phyloP scores from a whole-genome alignment of 2,888 invertebrate species.

The Rhagium mordax region DNA sequence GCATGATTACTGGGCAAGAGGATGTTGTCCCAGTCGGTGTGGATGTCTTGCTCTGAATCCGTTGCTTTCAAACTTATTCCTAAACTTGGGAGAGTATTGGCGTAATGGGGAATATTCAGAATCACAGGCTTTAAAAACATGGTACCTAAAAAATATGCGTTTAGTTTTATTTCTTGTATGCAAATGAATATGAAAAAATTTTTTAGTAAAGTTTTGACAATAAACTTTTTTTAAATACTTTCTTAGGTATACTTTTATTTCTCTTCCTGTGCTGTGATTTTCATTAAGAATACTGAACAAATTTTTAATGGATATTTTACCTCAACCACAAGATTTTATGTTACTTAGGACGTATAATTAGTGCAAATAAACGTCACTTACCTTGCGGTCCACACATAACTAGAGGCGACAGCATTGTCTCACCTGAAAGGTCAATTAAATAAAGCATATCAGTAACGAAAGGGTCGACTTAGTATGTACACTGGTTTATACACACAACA shows the following conservation, averaged over 20 bases:
- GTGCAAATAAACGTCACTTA: too few species aligned
- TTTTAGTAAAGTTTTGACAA: too few species aligned
- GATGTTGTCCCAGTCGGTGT: constrained; percentile 90
- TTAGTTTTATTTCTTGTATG: too few species aligned
- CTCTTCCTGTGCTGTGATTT: too few species aligned
- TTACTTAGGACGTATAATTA: too few species aligned
- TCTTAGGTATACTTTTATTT: too few species aligned
- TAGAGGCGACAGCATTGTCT: constrained; percentile 93
- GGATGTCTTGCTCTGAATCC: constrained; percentile 87
- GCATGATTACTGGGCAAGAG: constrained; percentile 87
- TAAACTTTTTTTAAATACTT: too few species aligned
- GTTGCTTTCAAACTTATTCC: constrained; percentile 86
- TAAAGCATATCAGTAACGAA: constrained; percentile 20
- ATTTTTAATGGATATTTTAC: too few species aligned
- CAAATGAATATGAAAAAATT: too few species aligned
- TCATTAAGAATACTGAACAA: too few species aligned
- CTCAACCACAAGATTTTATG: too few species aligned
- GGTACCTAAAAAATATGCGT: constrained; percentile 74
- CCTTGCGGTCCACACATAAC: constrained; percentile 98
- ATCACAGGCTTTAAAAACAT: constrained; percentile 92
- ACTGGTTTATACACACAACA: constrained; percentile 51
- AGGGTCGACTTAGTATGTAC: constrained; percentile 53
- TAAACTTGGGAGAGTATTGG: constrained; percentile 83
- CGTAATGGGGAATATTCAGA: constrained; percentile 90
- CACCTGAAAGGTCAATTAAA: constrained; percentile 75